Conservation (phyloP, 1,140 invertebrate genomes). For the Drosophila pachea region DNA sequence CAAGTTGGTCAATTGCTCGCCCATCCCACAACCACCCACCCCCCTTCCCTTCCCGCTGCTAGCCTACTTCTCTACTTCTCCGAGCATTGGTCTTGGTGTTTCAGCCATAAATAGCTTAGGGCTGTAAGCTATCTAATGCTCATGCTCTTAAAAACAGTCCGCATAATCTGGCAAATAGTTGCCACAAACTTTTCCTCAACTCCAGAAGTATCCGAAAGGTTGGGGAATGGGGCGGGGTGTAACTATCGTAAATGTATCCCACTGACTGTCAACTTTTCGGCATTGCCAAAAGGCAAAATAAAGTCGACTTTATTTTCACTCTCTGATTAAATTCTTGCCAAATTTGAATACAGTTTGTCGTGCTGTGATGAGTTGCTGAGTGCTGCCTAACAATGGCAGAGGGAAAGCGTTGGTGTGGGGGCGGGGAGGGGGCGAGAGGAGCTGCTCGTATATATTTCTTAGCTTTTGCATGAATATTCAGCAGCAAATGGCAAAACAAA, state of each 20-base stretch:
- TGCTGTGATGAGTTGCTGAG: slow-evolving; percentile 4
- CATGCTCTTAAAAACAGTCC: slow-evolving; percentile 20
- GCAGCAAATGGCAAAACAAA: slow-evolving; percentile 52
- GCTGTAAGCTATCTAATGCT: slow-evolving; percentile 42
- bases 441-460: slow-evolving; percentile 28
- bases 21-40: too few relatives aligned
- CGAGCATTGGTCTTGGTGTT: slow-evolving; percentile 13
- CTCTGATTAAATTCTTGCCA: slow-evolving; percentile 48
- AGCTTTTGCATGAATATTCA: slow-evolving; percentile 67
- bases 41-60: too few relatives aligned
- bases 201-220: slow-evolving; percentile 5
- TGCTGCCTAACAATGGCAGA: slow-evolving; percentile 11
- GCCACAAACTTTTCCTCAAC: slow-evolving; percentile 44
- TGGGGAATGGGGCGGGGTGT: slow-evolving; percentile 1
- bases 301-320: slow-evolving; percentile 39
- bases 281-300: slow-evolving; percentile 46
- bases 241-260: slow-evolving; percentile 32
- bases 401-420: too few relatives aligned
- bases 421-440: too few relatives aligned
- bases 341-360: slow-evolving; percentile 41
- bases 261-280: slow-evolving; percentile 46
- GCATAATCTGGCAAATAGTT: slow-evolving; percentile 61
- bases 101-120: slow-evolving; percentile 25
- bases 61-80: too few relatives aligned
- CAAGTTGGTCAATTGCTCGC: slow-evolving; percentile 42